These are phyloP conservation scores for Eupithecia pulchellata DNA, from an alignment of 2,888 invertebrate species.

Conservation along the genomic window DNA sequence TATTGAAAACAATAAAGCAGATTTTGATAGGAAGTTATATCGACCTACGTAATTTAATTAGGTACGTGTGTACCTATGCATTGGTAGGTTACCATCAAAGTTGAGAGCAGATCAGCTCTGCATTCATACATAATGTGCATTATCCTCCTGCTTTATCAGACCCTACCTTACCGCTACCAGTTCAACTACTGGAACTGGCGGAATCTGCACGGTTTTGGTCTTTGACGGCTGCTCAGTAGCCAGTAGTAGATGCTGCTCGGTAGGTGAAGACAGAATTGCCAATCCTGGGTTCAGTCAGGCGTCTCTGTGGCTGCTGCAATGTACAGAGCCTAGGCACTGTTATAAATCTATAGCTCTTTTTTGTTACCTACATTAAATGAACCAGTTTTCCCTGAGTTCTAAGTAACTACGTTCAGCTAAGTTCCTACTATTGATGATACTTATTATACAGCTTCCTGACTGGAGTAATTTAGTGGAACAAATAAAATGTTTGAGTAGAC, in stretches of 20 bases:
- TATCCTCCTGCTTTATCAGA: too few species aligned
- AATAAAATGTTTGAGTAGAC: not conserved
- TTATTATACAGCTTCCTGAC: not conserved
- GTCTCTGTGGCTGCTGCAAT: not conserved
- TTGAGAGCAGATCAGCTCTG: not conserved
- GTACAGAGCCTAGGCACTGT: not conserved
- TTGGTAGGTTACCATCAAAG: not conserved
- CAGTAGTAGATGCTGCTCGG: not conserved
- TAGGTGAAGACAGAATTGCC: not conserved
- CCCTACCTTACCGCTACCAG: too few species aligned
- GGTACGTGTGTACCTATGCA: constrained; percentile 19
- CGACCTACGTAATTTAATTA: not conserved
- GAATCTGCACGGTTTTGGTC: too few species aligned
- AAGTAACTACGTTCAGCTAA: not conserved
- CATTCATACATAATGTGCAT: not conserved
- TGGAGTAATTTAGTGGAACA: not conserved
- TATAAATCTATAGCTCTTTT: not conserved
- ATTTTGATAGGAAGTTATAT: not conserved
- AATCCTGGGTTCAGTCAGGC: not conserved
- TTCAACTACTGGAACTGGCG: too few species aligned
- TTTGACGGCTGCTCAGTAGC: too few species aligned
- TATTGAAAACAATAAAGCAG: not conserved
- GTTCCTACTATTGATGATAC: not conserved
- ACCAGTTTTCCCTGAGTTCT: not conserved
- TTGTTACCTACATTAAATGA: not conserved